These are phyloP conservation scores for Pseudomugil gertrudae DNA, from an alignment of 2,797 vertebrate species.

Conservation along the genomic window DNA sequence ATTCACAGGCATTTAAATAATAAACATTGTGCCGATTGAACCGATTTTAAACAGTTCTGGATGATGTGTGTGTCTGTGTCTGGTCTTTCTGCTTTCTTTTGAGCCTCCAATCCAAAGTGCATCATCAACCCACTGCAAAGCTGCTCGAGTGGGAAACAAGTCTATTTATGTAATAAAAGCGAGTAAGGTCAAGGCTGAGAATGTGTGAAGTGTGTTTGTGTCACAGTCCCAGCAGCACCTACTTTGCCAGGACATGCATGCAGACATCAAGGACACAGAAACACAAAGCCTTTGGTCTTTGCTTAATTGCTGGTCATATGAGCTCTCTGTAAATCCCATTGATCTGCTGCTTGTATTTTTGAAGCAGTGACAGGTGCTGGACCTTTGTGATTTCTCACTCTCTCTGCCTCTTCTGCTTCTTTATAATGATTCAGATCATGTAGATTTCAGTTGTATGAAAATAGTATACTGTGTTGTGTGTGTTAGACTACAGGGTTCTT, in stretches of 20 bases:
- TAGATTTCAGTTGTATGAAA: not conserved
- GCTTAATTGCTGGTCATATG: constrained; percentile 48
- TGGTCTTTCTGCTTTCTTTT: not conserved
- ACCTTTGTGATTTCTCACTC: constrained; percentile 3
- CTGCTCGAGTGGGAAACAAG: constrained; percentile 8
- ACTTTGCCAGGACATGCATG: constrained; percentile 31
- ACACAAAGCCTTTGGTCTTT: constrained; percentile 40
- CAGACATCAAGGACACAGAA: constrained; percentile 54
- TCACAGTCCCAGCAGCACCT: constrained; percentile 23
- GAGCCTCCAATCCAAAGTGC: constrained; percentile 31
- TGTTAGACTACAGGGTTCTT: not conserved
- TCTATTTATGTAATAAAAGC: constrained; percentile 40
- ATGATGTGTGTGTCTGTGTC: too few species aligned
- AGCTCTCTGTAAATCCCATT: constrained; percentile 52
- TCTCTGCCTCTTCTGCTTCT: constrained; percentile 1
- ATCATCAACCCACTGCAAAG: not conserved
- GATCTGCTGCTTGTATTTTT: constrained; percentile 49
- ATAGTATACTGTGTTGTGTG: not conserved
- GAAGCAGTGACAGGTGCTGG: constrained; percentile 30
- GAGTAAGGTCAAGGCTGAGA: constrained; percentile 42
- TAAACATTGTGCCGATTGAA: too few species aligned
- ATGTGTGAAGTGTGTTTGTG: constrained; percentile 37
- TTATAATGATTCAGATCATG: not conserved
- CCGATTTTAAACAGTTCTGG: too few species aligned
- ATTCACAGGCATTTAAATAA: too few species aligned